Percentiles rank a stretch among this genome's conserved stretches.
phyloP scores from a whole-genome alignment of 2,113 vertebrate species.

The Corythornis cristatus region DNA sequence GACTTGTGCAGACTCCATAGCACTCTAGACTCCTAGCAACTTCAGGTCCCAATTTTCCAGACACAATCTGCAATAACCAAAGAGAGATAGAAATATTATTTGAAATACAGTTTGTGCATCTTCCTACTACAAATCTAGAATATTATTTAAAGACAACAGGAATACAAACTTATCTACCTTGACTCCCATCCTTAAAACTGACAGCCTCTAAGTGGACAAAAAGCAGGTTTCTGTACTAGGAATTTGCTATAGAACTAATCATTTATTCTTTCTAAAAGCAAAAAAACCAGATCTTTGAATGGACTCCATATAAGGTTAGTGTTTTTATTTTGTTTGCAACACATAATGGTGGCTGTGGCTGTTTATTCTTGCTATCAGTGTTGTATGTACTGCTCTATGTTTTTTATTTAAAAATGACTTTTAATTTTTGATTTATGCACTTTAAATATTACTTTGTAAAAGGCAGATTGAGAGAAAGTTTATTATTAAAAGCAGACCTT shows the following conservation, averaged over 20 bases:
- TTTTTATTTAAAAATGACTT: not conserved
- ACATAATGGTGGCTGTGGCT: accelerated
- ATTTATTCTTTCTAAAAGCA: not conserved
- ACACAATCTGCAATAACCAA: not conserved
- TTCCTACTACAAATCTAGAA: not conserved
- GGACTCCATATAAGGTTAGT: not conserved
- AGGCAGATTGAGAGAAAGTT: not conserved
- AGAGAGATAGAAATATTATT: not conserved
- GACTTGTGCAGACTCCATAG: not conserved
- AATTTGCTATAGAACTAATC: not conserved
- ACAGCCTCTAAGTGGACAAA: not conserved
- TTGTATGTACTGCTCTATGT: not conserved
- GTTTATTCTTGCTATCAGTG: not conserved
- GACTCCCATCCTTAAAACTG: not conserved
- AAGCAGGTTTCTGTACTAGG: not conserved
- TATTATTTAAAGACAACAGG: not conserved
- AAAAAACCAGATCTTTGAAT: not conserved
- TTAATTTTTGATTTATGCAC: not conserved
- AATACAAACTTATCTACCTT: not conserved
- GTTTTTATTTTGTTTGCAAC: not conserved
- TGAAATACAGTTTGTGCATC: not conserved
- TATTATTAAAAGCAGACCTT: not conserved
- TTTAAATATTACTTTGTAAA: not conserved
- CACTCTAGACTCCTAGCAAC: not conserved
- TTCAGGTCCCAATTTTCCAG: not conserved